These are phyloP conservation scores for Formica aserva DNA, from an alignment of 2,888 invertebrate species.

Conservation along the genomic window DNA sequence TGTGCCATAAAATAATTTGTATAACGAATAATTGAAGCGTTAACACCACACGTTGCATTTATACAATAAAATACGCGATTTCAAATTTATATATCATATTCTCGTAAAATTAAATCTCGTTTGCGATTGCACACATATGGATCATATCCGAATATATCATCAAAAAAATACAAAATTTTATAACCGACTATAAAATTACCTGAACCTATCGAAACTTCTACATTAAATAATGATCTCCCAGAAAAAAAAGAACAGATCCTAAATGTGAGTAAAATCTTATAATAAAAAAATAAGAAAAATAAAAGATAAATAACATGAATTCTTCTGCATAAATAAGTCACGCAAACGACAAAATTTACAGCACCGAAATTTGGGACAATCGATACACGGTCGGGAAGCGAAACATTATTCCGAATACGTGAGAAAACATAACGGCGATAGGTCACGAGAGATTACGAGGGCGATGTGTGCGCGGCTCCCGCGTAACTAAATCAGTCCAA, in stretches of 20 bases:
- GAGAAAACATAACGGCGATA: slow-evolving; percentile 51
- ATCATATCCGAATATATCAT: neutral
- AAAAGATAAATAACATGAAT: neutral
- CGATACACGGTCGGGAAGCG: slow-evolving; percentile 14
- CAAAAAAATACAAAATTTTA: neutral
- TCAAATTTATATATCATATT: neutral
- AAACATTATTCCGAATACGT: slow-evolving; percentile 40
- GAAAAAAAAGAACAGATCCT: neutral
- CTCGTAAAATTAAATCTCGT: neutral
- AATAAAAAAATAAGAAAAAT: neutral
- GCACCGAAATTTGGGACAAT: slow-evolving; percentile 35
- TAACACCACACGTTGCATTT: neutral
- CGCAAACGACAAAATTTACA: slow-evolving; percentile 8
- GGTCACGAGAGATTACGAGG: slow-evolving; percentile 49
- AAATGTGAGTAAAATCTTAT: neutral
- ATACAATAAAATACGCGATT: neutral
- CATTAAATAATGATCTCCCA: neutral
- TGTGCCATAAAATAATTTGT: neutral
- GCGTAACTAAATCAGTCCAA: slow-evolving; percentile 50
- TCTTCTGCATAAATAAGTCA: neutral
- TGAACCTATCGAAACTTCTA: neutral
- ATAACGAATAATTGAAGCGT: neutral
- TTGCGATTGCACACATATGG: neutral
- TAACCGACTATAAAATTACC: neutral
- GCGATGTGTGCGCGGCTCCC: slow-evolving; percentile 29